These are phyloP conservation scores for Nycteola revayana DNA, from an alignment of 2,888 invertebrate genomes.

Conservation along the genomic window DNA sequence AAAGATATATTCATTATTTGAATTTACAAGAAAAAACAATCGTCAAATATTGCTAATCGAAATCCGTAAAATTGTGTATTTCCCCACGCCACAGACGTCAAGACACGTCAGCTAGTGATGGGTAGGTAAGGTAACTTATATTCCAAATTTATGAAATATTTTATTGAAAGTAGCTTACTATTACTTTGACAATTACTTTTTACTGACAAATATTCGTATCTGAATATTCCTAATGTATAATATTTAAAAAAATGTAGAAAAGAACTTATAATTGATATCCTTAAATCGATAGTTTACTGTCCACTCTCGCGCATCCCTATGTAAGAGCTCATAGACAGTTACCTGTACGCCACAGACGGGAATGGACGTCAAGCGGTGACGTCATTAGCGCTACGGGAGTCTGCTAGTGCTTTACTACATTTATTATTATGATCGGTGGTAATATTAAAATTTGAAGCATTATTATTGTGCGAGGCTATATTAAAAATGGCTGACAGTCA, in stretches of 20 bases:
- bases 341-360: constrained; percentile 14
- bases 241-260: constrained; percentile 5
- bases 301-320: constrained; percentile 9
- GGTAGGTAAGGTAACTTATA: constrained; percentile 7
- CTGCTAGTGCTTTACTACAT: constrained; percentile 14
- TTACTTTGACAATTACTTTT: constrained; percentile 4
- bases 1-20: constrained; percentile 5
- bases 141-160: constrained; percentile 7
- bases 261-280: constrained; percentile 7
- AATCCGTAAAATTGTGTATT: constrained; percentile 5
- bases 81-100: constrained; percentile 6
- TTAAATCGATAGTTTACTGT: constrained; percentile 10
- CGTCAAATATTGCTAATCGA: constrained; percentile 5
- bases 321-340: constrained; percentile 5
- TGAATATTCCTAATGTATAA: constrained; percentile 4
- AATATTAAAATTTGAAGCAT: constrained; percentile 12
- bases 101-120: constrained; percentile 9
- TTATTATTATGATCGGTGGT: constrained; percentile 16
- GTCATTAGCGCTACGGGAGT: constrained; percentile 14
- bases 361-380: constrained; percentile 12
- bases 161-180: constrained; percentile 7
- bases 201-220: constrained; percentile 4
- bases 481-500: constrained; percentile 12
- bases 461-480: constrained; percentile 14
- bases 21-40: constrained; percentile 5